Percentiles rank a stretch among this genome's conserved stretches.
phyloP scores from a whole-genome alignment of 2,113 vertebrate species.

The Vanacampus margaritifer region DNA sequence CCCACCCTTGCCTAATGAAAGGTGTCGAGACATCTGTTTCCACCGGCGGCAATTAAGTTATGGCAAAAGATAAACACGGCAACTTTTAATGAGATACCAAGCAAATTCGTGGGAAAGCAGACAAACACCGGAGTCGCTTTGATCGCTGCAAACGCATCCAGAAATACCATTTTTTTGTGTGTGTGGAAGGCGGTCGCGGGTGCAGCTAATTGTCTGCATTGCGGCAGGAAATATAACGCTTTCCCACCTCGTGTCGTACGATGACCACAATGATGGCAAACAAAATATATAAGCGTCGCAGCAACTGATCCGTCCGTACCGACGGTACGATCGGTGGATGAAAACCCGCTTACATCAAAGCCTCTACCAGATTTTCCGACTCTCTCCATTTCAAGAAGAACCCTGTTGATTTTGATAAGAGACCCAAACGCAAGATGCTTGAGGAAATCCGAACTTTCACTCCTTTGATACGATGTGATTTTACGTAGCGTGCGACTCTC shows the following conservation, averaged over 20 bases:
- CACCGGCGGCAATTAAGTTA: conserved; percentile 67
- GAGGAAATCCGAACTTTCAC: no score
- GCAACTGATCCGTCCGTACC: no score
- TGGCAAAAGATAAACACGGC: conserved; percentile 60
- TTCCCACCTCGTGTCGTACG: neutral
- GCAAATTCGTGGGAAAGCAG: conserved; percentile 25
- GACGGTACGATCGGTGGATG: no score
- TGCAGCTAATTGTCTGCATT: conserved; percentile 38
- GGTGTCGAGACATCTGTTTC: conserved; percentile 64
- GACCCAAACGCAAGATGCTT: no score
- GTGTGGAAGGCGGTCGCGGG: conserved; percentile 19
- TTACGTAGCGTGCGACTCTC: no score
- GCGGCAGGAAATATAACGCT: neutral
- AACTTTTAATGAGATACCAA: conserved; percentile 58
- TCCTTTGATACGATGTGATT: no score
- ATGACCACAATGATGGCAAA: neutral
- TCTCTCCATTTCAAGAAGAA: no score
- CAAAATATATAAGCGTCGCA: neutral
- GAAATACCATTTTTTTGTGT: conserved; percentile 23
- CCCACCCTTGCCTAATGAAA: conserved; percentile 57
- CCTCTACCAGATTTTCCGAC: no score
- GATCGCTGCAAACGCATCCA: conserved; percentile 46
- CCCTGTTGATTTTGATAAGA: no score
- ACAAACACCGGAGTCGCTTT: conserved; percentile 39
- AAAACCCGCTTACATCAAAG: no score